phyloP scores from a whole-genome alignment of 2,113 vertebrate species.

The Gymnobelideus leadbeateri region DNA sequence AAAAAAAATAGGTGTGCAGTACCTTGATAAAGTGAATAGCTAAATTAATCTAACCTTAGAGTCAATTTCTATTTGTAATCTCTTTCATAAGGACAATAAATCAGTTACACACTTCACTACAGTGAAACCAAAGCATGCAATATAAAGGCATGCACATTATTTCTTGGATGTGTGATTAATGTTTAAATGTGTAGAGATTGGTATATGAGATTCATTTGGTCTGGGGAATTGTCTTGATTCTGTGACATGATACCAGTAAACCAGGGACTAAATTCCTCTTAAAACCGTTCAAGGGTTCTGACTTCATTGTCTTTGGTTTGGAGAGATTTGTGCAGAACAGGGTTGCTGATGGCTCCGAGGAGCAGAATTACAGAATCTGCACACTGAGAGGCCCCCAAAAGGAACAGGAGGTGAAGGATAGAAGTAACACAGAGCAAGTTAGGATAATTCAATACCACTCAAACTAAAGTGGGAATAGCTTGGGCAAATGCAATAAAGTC shows the following conservation, averaged over 20 bases:
- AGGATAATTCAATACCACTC: background rate
- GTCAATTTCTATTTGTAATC: conserved; percentile 5
- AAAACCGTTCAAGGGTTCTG: conserved; percentile 16
- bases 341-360: background rate
- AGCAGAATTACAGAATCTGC: background rate
- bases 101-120: background rate
- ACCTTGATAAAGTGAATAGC: conserved; percentile 2
- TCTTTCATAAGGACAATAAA: conserved; percentile 2
- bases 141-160: background rate
- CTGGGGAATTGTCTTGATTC: conserved; percentile 35
- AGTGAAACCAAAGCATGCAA: background rate
- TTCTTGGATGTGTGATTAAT: background rate
- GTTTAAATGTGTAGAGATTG: background rate
- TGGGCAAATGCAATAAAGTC: background rate
- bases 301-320: background rate
- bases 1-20: background rate
- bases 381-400: background rate
- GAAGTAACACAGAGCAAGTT: background rate
- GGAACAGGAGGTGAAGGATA: background rate
- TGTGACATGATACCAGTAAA: background rate
- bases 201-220: background rate
- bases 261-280: conserved; percentile 27
- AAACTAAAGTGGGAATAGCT: background rate
- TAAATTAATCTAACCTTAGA: conserved; percentile 8
- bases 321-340: conserved; percentile 12